Base-by-base conservation (phyloP, 2,888 invertebrate species). In the Pecten maximus region DNA sequence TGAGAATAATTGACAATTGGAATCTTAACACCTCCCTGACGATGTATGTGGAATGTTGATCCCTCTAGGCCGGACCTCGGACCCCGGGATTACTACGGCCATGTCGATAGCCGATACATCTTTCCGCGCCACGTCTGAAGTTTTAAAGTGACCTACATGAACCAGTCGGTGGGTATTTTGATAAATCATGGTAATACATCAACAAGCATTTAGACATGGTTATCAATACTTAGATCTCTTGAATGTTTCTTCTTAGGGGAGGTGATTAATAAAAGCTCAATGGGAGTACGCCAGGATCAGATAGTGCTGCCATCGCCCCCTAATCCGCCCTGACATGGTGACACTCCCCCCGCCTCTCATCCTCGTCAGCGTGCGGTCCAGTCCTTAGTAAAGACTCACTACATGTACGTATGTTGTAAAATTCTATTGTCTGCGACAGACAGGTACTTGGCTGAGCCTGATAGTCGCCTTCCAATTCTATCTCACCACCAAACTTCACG, bases 211-310 rank as follows among this genome's bases (percentile, higher is more conserved):
- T 74, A 74, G 74, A 74, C 74, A 74, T 35, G 16, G 74, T 28
- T 74, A 74, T 74, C 74, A 74, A 74, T 74, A 74, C 35, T 74
- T 74, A 74, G 74, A 74, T 74, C 74, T 74, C 23, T 35, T 74
- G 35, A 74, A 74, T 28, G 74, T 74, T 74, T 28, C 74, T 28
- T 74, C 74, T 74, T 35, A 35, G 28, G 10, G 35, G 74, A 74
- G 74, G 74, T 35, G 74, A 74, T 74, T 74, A 6, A 74, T 74
- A 74, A 74, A 35, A 35, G 35, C 35, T 35, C 12, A 23, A 15
- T 35, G 10, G 28, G 74, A 74, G 35, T 6, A 28, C 35, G 12
- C 74, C 74, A 74, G 28, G 12, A 74, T 74, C 74, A 74, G 74
- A 74, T 74, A 74, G 74, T 74, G 74, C 35, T 74, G 74, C 35